Evolutionary conservation across 2,888 invertebrate genomes (phyloP).

Genomic region (Petrolisthes manimaculis): DNA sequence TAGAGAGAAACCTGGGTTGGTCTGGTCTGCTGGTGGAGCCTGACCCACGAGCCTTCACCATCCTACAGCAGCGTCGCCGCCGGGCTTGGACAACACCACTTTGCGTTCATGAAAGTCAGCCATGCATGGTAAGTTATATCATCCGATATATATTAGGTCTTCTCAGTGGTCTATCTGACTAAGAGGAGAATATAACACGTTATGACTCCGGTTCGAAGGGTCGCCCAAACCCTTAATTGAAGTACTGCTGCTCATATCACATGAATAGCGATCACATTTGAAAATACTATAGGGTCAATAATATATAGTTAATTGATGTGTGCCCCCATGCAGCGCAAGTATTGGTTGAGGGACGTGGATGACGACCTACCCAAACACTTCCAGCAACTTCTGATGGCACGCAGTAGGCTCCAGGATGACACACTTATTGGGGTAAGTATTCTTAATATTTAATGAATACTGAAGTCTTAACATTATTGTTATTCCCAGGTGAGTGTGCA

Average conservation of each 20-base stretch:
- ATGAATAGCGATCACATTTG: too few relatives aligned
- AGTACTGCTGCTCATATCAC: too few relatives aligned
- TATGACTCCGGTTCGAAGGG: not conserved
- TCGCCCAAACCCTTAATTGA: too few relatives aligned
- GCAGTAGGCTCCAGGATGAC: slow-evolving; percentile 43
- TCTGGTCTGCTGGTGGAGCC: slow-evolving; percentile 61
- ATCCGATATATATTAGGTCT: not conserved
- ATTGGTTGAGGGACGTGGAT: slow-evolving; percentile 47
- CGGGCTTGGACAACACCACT: slow-evolving; percentile 46
- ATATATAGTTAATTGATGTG: too few relatives aligned
- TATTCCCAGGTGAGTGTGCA: too few relatives aligned
- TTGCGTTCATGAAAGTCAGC: slow-evolving; percentile 24
- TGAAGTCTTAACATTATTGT: too few relatives aligned
- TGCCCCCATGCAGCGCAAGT: slow-evolving; percentile 24
- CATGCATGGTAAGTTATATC: slow-evolving; percentile 1
- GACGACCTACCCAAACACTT: slow-evolving; percentile 57
- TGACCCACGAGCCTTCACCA: slow-evolving; percentile 55
- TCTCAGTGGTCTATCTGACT: not conserved
- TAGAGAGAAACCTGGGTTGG: slow-evolving; percentile 64
- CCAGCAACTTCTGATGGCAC: slow-evolving; percentile 55
- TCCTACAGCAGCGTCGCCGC: slow-evolving; percentile 32
- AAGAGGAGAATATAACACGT: not conserved
- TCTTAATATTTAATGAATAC: not conserved
- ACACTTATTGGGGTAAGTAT: slow-evolving; percentile 38
- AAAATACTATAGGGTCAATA: too few relatives aligned